A percentile compares a stretch with the other conserved stretches of the same genome.
Conservation (phyloP, 1,140 invertebrate species). For the Drosophila parabipectinata region DNA sequence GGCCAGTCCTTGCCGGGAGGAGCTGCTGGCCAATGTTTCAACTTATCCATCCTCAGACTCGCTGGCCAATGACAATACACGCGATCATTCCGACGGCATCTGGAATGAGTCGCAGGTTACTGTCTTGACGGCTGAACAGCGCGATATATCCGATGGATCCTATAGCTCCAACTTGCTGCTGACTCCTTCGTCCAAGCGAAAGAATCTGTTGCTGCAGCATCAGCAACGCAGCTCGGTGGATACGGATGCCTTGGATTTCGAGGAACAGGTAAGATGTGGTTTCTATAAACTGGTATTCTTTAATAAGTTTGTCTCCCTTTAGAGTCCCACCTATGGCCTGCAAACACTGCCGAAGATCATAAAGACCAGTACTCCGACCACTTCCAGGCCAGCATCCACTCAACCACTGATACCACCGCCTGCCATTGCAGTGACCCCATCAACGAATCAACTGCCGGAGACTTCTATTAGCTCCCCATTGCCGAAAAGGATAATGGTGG, state of each 20-base stretch:
- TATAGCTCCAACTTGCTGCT: constrained; percentile 85
- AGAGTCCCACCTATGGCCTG: constrained; percentile 76
- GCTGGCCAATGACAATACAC: constrained; percentile 89
- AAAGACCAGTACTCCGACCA: constrained; percentile 62
- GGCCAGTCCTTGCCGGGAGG: constrained; percentile 85
- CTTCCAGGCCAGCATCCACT: constrained; percentile 29
- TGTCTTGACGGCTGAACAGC: constrained; percentile 88
- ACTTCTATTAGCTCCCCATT: constrained; percentile 41
- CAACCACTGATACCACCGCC: constrained; percentile 44
- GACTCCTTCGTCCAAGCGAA: constrained; percentile 90
- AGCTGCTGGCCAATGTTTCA: constrained; percentile 84
- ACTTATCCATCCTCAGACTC: constrained; percentile 93
- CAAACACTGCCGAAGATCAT: constrained; percentile 71
- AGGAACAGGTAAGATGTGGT: constrained; percentile 86
- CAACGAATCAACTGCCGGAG: constrained; percentile 42
- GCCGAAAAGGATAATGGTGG: constrained; percentile 57
- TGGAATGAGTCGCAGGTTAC: constrained; percentile 95
- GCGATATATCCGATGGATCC: constrained; percentile 84
- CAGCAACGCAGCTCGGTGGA: constrained; percentile 93
- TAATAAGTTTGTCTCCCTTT: neutral
- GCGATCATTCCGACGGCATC: constrained; percentile 92
- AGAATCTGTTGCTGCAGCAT: constrained; percentile 91
- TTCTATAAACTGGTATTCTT: neutral
- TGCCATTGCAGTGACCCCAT: constrained; percentile 63
- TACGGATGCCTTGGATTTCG: constrained; percentile 90